Evolutionary conservation across 1,140 invertebrate species (phyloP).

Genomic region (Bathynomus jamesi): DNA sequence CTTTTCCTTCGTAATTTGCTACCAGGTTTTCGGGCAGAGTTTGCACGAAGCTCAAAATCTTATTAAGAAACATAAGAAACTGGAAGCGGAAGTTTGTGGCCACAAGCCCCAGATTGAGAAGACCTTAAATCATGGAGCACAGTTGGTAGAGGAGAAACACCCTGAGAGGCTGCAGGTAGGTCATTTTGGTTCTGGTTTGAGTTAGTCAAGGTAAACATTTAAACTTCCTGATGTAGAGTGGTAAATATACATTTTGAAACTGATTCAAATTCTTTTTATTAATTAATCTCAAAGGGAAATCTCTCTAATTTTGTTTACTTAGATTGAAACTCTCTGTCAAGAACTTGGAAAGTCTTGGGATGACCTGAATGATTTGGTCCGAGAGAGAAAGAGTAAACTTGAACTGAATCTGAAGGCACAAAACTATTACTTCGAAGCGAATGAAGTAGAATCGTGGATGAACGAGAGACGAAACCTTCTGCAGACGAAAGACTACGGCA

Average conservation of each 20-base stretch:
- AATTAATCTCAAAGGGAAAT: too few species aligned
- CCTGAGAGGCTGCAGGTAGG: slow-evolving; percentile 11
- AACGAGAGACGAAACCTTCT: slow-evolving; percentile 75
- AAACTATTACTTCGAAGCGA: slow-evolving; percentile 72
- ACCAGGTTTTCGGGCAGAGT: slow-evolving; percentile 58
- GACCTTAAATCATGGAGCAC: slow-evolving; percentile 52
- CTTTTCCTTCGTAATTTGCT: not conserved
- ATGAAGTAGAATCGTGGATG: slow-evolving; percentile 88
- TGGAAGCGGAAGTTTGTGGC: slow-evolving; percentile 75
- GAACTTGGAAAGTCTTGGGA: slow-evolving; percentile 59
- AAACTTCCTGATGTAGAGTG: slow-evolving; percentile 7
- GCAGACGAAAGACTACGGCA: slow-evolving; percentile 70
- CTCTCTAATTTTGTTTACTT: too few species aligned
- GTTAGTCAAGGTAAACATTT: not conserved
- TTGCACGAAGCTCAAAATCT: slow-evolving; percentile 84
- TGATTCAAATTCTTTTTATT: too few species aligned
- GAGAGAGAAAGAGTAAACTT: slow-evolving; percentile 63
- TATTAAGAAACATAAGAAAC: slow-evolving; percentile 87
- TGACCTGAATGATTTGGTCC: slow-evolving; percentile 58
- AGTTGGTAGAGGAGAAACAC: slow-evolving; percentile 11
- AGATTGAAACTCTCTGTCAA: slow-evolving; percentile 47
- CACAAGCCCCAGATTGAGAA: slow-evolving; percentile 67
- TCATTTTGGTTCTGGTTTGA: slow-evolving; percentile 3
- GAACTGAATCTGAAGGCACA: slow-evolving; percentile 80
- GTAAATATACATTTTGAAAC: not conserved